Base-by-base conservation (phyloP, 2,113 vertebrate genomes). In the Mesoclemmys tuberculata region DNA sequence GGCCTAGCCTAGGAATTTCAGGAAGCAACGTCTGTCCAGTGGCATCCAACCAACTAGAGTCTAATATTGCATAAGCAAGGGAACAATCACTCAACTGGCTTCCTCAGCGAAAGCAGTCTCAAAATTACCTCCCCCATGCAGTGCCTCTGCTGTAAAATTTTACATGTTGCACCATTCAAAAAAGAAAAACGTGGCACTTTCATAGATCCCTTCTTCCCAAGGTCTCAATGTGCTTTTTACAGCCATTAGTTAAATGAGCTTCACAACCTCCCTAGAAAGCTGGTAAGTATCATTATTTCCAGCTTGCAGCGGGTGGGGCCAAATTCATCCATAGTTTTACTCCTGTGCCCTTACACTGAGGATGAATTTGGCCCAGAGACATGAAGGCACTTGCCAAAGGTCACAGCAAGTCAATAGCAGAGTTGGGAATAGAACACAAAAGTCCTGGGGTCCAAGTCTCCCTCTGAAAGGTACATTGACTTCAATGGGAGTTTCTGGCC, bases 161-260 rank as follows among this genome's bases (percentile, higher is more conserved):
- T 61, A 48, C 89, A 83, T 1, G 0, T 3, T 4, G 16, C 2
- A 12, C 81, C 61, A 2, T 1, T 21, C 44, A 54, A 78, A 54
- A 18, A 24, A 77, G 24, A 46, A 81, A 64, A 49, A 14, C 27
- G 2, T 2, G 22, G 49, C 4, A 24, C 2, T 64, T 6, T 2
- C 44, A 31, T 8, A 11, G 52, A 94, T 27, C 6, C 44, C 79
- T 35, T 27, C 54, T 3, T 2, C 2, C 35, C 19, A 7, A 87
- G 74, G 64, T 9, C 41, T 27, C 8, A 0, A 0, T 8, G 18
- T 29, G 87, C 44, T 55, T 56, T 4, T 61, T 88, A n/a, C 35
- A 90, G 35, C 35, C 44, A 26, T 78, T 77, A 48, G 64, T 55
- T 71, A 83, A 89, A 38, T 56, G 31, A 48, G 44, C 24, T 49